Evolutionary conservation across 2,113 vertebrate genomes (phyloP).

Genomic region (Azemiops feae): DNA sequence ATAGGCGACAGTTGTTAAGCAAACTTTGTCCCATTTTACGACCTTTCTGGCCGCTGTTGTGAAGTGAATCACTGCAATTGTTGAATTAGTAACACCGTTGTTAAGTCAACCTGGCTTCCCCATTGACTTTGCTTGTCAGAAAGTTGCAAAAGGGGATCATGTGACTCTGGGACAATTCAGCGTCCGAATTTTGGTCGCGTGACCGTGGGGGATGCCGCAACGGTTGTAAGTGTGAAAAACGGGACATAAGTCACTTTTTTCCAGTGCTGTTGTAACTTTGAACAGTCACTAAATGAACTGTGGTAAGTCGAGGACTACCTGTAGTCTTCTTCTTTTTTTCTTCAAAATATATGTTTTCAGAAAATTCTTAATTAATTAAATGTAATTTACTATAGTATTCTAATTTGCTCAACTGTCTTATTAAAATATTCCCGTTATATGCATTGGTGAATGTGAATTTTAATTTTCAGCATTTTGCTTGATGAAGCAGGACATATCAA

Average conservation of each 20-base stretch:
- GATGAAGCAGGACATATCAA: constrained; percentile 99
- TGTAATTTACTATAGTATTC: neutral
- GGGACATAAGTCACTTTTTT: neutral
- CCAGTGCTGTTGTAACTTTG: neutral
- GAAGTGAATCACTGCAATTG: neutral
- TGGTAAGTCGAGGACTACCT: neutral
- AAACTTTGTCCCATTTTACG: neutral
- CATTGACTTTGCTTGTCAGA: neutral
- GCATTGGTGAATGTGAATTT: constrained; percentile 81
- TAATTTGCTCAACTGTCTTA: neutral
- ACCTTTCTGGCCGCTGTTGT: neutral
- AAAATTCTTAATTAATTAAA: constrained; percentile 8
- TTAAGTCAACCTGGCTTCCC: neutral
- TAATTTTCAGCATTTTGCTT: constrained; percentile 99
- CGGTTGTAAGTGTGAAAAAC: neutral
- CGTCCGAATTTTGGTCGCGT: neutral
- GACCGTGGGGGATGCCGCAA: neutral
- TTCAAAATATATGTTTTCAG: constrained; percentile 5
- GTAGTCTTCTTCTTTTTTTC: neutral
- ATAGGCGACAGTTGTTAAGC: neutral
- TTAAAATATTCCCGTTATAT: constrained; percentile 64
- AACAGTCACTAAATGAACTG: neutral
- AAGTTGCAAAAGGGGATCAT: neutral
- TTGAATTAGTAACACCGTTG: neutral
- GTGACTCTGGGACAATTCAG: neutral